A percentile compares a stretch with the other conserved stretches of the same genome.
Conservation (phyloP, 2,797 vertebrate genomes). For the Chaetodon trifasciatus region DNA sequence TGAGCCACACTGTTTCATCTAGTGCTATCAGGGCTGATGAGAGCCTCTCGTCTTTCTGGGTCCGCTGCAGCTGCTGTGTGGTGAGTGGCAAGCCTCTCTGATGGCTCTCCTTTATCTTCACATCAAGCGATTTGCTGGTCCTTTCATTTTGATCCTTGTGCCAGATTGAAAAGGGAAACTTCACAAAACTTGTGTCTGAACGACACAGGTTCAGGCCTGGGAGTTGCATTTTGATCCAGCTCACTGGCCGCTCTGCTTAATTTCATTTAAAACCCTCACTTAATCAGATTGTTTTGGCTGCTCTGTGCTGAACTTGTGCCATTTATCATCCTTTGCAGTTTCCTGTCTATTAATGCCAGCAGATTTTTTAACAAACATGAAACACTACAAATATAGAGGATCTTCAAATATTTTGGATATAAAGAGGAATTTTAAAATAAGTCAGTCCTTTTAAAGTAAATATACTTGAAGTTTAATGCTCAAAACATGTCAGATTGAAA, state of each 20-base stretch:
- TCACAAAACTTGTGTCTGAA: conserved; percentile 51
- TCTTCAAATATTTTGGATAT: conserved; percentile 18
- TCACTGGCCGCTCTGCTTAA: conserved; percentile 11
- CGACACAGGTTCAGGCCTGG: conserved; percentile 36
- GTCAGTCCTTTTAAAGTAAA: background rate
- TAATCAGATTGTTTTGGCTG: background rate
- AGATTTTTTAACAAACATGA: conserved; percentile 9
- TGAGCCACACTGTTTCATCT: conserved; percentile 72
- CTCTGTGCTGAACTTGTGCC: conserved; percentile 34
- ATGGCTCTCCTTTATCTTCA: conserved; percentile 75
- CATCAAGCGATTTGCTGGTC: conserved; percentile 70
- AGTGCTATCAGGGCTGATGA: conserved; percentile 73
- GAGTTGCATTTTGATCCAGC: conserved; percentile 33
- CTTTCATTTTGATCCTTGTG: conserved; percentile 73
- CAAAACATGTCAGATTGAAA: background rate
- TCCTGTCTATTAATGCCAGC: conserved; percentile 2
- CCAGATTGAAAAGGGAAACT: conserved; percentile 66
- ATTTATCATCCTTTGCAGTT: conserved; percentile 45
- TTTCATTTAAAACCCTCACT: conserved; percentile 30
- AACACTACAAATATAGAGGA: background rate
- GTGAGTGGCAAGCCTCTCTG: conserved; percentile 79
- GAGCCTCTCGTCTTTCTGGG: conserved; percentile 64
- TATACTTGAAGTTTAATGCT: background rate
- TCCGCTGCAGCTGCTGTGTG: conserved; percentile 72
- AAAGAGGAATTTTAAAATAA: conserved; percentile 25